These are phyloP conservation scores for Rhodeus uyekii DNA, from an alignment of 2,797 vertebrate genomes.

Conservation along the genomic window DNA sequence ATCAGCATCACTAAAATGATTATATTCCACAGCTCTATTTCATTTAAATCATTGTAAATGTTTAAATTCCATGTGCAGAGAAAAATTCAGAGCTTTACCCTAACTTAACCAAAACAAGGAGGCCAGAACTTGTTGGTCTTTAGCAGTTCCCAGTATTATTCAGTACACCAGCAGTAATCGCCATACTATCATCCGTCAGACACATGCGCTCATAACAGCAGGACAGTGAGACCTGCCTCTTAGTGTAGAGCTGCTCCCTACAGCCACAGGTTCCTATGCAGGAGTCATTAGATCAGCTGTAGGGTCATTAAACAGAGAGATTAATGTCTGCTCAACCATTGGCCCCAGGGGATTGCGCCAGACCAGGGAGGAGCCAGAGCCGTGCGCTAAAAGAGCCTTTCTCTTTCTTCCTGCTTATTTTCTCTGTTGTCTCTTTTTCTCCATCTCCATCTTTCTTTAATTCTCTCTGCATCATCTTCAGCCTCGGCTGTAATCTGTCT, in stretches of 20 bases:
- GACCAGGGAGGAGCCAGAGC: constrained; percentile 59
- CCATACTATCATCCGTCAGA: constrained; percentile 24
- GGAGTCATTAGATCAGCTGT: constrained; percentile 73
- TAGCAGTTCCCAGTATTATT: constrained; percentile 9
- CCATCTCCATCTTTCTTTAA: constrained; percentile 29
- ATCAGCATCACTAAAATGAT: background rate
- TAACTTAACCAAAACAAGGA: background rate
- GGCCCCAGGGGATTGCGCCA: constrained; percentile 70
- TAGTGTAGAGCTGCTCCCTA: constrained; percentile 47
- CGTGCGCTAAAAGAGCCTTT: constrained; percentile 20
- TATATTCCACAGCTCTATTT: background rate
- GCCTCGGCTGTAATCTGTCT: constrained; percentile 20
- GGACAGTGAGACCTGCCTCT: constrained; percentile 26
- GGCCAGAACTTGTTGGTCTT: constrained; percentile 3
- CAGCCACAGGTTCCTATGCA: constrained; percentile 66
- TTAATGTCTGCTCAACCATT: constrained; percentile 77
- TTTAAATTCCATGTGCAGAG: background rate
- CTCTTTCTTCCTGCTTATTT: constrained; percentile 52
- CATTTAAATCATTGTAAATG: background rate
- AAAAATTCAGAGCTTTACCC: background rate
- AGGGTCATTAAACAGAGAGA: constrained; percentile 76
- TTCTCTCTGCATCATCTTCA: constrained; percentile 45
- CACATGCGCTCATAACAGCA: constrained; percentile 23
- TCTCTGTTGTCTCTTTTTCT: background rate
- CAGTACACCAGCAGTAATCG: background rate